Evolutionary conservation across 2,113 vertebrate species (phyloP).

Genomic region (Myotis yumanensis): DNA sequence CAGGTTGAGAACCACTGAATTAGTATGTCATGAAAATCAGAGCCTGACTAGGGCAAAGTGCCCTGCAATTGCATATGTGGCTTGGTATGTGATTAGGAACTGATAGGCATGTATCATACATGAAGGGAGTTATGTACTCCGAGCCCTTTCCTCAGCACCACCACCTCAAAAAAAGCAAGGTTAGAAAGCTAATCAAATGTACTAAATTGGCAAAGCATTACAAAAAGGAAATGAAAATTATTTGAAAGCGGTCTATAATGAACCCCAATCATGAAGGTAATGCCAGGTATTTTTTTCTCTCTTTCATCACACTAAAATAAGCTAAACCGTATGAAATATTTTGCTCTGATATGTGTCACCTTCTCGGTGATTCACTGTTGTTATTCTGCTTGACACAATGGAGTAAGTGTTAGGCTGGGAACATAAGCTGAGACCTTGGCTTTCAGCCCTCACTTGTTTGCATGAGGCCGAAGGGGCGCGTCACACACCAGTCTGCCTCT

Average conservation of each 20-base stretch:
- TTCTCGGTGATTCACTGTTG: not conserved
- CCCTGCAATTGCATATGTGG: not conserved
- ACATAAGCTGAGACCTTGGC: not conserved
- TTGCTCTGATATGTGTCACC: not conserved
- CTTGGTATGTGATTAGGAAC: not conserved
- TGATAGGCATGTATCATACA: not conserved
- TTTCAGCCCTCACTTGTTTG: not conserved
- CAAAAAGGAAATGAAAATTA: not conserved
- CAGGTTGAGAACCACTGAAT: not conserved
- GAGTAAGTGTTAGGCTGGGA: not conserved
- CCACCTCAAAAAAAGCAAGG: not conserved
- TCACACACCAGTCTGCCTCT: not conserved
- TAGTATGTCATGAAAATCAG: not conserved
- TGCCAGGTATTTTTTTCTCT: not conserved
- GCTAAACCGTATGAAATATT: not conserved
- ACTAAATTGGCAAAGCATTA: not conserved
- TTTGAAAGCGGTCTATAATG: not conserved
- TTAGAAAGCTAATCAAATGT: not conserved
- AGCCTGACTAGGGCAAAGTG: not conserved
- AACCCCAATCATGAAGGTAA: not conserved
- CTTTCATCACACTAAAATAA: not conserved
- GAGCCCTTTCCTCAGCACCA: not conserved
- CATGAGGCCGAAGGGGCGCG: fast-evolving
- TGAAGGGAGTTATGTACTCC: not conserved
- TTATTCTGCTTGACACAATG: not conserved